Conservation (phyloP, 2,888 invertebrate genomes). For the Cantharis rustica region DNA sequence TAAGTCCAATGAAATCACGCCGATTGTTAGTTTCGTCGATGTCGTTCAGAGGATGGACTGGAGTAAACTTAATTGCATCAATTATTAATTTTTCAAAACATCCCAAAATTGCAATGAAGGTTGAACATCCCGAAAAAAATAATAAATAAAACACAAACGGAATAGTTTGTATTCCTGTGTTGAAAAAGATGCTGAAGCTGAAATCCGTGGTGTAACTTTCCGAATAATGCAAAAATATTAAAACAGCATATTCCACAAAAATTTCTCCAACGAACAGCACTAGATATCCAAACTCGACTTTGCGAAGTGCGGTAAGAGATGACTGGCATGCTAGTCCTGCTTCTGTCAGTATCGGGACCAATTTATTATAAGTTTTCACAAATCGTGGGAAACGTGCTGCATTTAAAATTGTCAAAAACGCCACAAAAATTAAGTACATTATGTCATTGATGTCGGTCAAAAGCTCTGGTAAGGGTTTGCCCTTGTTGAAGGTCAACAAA, state of each 20-base stretch:
- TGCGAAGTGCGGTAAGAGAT: constrained; percentile 37
- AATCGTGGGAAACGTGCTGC: constrained; percentile 43
- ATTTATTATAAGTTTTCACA: constrained; percentile 43
- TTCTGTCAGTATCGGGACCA: constrained; percentile 41
- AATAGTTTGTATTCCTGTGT: constrained; percentile 44
- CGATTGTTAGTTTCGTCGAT: constrained; percentile 47
- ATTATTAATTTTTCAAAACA: constrained; percentile 53
- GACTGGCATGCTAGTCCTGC: constrained; percentile 47
- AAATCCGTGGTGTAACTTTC: constrained; percentile 42
- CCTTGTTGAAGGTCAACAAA: constrained; percentile 34
- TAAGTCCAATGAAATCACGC: constrained; percentile 46
- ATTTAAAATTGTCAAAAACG: constrained; percentile 40
- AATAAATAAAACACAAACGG: constrained; percentile 47
- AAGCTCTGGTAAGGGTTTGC: constrained; percentile 45
- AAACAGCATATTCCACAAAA: constrained; percentile 37
- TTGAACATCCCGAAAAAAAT: constrained; percentile 40
- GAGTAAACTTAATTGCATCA: constrained; percentile 45
- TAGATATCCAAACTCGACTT: constrained; percentile 41
- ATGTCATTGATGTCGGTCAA: constrained; percentile 47
- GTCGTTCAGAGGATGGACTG: constrained; percentile 48
- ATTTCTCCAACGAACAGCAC: constrained; percentile 32
- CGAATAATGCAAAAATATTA: constrained; percentile 42
- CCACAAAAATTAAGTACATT: constrained; percentile 44
- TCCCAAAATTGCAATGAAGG: constrained; percentile 45
- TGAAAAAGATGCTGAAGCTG: constrained; percentile 40